phyloP scores from a whole-genome alignment of 2,888 invertebrate genomes.

The Seira ritae region DNA sequence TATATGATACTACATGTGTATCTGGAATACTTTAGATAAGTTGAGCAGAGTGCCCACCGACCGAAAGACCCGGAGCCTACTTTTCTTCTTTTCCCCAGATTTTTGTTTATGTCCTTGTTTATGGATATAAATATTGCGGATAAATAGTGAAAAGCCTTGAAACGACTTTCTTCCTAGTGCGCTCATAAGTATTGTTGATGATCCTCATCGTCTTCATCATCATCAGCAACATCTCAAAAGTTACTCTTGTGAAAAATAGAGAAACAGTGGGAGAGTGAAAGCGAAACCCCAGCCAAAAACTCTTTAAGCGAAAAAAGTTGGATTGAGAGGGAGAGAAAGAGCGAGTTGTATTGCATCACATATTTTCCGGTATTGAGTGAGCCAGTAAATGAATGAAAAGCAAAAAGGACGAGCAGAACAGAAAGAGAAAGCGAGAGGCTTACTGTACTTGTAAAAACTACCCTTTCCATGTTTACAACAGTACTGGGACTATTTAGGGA shows the following conservation, averaged over 20 bases:
- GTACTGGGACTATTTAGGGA: background rate
- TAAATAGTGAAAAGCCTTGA: slow-evolving; percentile 33
- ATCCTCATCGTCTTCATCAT: slow-evolving; percentile 24
- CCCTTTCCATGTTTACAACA: background rate
- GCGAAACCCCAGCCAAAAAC: slow-evolving; percentile 17
- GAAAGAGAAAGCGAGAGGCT: background rate
- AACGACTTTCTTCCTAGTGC: slow-evolving; percentile 15
- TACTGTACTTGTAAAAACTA: background rate
- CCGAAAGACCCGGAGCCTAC: slow-evolving; percentile 2
- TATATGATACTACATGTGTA: too few species aligned
- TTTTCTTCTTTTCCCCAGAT: slow-evolving; percentile 16
- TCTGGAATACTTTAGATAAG: too few species aligned
- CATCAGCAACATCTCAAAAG: background rate
- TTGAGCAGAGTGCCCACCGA: too few species aligned
- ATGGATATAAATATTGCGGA: slow-evolving; percentile 44
- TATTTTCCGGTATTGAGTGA: slow-evolving; percentile 35
- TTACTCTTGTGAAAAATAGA: slow-evolving; percentile 3
- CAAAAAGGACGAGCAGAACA: background rate
- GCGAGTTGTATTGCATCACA: slow-evolving; percentile 32
- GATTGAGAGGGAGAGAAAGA: slow-evolving; percentile 19
- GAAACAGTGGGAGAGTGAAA: slow-evolving; percentile 24
- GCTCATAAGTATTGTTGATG: slow-evolving; percentile 11
- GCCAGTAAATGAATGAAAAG: slow-evolving; percentile 40
- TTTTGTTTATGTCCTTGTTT: slow-evolving; percentile 28
- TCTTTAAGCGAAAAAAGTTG: slow-evolving; percentile 14